Evolutionary conservation across 1,140 invertebrate species (phyloP).

Genomic region (Camponotus pennsylvanicus): DNA sequence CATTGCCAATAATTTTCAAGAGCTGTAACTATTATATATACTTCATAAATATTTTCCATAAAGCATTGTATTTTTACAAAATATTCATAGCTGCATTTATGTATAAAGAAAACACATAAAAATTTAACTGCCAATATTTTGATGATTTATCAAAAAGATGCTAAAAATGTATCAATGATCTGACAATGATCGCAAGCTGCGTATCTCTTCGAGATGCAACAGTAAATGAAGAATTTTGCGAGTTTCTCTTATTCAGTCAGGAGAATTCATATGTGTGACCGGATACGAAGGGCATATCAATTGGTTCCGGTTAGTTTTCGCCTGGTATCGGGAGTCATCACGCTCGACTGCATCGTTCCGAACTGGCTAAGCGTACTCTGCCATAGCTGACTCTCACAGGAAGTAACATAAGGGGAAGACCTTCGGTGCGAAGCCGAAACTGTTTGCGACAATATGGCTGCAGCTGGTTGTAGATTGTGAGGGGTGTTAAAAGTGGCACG

Average conservation of each 20-base stretch:
- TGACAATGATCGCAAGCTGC: neutral
- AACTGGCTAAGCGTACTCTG: constrained; percentile 59
- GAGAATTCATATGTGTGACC: neutral
- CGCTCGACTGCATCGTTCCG: constrained; percentile 67
- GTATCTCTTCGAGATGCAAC: neutral
- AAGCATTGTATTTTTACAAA: neutral
- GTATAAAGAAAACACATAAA: constrained; percentile 5
- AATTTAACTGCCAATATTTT: neutral
- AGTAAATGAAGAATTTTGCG: too few relatives aligned
- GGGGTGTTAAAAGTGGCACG: constrained; percentile 7
- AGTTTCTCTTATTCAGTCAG: too few relatives aligned
- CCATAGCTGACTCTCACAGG: constrained; percentile 48
- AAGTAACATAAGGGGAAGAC: constrained; percentile 64
- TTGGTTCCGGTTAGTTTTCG: constrained; percentile 54
- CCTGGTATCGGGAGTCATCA: constrained; percentile 54
- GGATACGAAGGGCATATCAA: constrained; percentile 6
- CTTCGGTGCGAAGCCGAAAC: neutral
- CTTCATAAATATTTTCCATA: neutral
- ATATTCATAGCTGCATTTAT: neutral
- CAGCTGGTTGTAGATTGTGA: constrained; percentile 18
- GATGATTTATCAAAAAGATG: neutral
- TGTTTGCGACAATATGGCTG: neutral
- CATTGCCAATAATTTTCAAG: neutral
- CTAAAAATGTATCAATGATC: neutral
- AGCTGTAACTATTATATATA: neutral